These are phyloP conservation scores for Neodontobutis hainanensis DNA, from an alignment of 2,113 vertebrate genomes.

Conservation along the genomic window DNA sequence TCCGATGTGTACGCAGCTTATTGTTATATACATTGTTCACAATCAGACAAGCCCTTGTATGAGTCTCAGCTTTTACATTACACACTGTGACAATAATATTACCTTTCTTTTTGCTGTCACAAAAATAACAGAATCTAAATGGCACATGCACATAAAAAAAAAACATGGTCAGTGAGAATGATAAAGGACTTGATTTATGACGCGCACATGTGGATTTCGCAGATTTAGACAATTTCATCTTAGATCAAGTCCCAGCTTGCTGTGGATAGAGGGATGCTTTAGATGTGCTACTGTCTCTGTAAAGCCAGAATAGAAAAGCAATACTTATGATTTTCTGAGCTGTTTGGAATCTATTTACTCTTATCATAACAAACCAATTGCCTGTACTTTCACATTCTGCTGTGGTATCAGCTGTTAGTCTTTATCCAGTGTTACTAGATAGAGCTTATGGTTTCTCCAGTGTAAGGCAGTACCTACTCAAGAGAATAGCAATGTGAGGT, in stretches of 20 bases:
- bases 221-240: constrained; percentile 57
- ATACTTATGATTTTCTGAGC: constrained; percentile 51
- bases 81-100: constrained; percentile 59
- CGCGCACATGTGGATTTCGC: constrained; percentile 25
- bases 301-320: constrained; percentile 26
- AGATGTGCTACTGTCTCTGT: constrained; percentile 11
- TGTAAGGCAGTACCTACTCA: too few species aligned
- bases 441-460: too few species aligned
- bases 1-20: constrained; percentile 59
- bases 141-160: constrained; percentile 40
- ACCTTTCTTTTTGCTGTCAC: constrained; percentile 50
- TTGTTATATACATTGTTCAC: constrained; percentile 47
- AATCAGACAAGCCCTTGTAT: constrained; percentile 56
- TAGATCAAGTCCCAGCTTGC: constrained; percentile 23
- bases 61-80: constrained; percentile 61
- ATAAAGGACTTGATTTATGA: constrained; percentile 62
- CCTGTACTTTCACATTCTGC: too few species aligned
- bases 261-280: constrained; percentile 53
- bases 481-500: too few species aligned
- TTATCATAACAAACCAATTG: too few species aligned
- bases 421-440: too few species aligned
- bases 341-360: constrained; percentile 13
- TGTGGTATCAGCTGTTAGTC: too few species aligned
- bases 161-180: constrained; percentile 39
- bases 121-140: constrained; percentile 57